A percentile compares a stretch with the other conserved stretches of the same genome.
Conservation (phyloP, 2,113 vertebrate genomes). For the Pterocles burchelli region DNA sequence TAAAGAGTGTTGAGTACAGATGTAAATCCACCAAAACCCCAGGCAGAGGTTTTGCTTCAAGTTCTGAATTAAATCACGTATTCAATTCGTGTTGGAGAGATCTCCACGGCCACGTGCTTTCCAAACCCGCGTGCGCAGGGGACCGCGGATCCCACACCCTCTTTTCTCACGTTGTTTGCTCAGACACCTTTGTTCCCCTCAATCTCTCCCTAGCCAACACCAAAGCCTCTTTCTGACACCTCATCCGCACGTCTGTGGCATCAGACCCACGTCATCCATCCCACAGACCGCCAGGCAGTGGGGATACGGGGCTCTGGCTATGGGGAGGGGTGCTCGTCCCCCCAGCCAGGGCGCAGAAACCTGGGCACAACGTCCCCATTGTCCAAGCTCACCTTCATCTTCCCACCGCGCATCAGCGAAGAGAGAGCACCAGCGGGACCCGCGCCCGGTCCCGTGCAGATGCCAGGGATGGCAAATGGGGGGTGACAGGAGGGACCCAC, state of each 20-base stretch:
- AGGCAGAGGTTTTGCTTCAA: neutral
- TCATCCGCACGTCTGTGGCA: fast-evolving
- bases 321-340: fast-evolving
- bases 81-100: neutral
- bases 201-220: neutral
- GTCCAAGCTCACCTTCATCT: neutral
- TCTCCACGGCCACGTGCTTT: fast-evolving
- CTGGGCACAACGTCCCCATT: neutral
- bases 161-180: neutral
- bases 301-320: neutral
- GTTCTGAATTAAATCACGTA: neutral
- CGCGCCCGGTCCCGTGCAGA: neutral
- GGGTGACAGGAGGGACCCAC: neutral
- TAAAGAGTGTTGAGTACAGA: neutral
- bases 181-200: neutral
- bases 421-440: neutral
- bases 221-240: neutral
- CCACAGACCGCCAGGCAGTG: fast-evolving
- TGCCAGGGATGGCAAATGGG: neutral
- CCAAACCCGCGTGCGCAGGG: neutral
- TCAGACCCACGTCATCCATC: fast-evolving
- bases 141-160: neutral
- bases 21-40: neutral
- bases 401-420: fast-evolving
- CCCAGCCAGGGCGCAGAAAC: neutral